These are phyloP conservation scores for Pardosa pseudoannulata DNA, from an alignment of 2,888 invertebrate species.

Conservation along the genomic window DNA sequence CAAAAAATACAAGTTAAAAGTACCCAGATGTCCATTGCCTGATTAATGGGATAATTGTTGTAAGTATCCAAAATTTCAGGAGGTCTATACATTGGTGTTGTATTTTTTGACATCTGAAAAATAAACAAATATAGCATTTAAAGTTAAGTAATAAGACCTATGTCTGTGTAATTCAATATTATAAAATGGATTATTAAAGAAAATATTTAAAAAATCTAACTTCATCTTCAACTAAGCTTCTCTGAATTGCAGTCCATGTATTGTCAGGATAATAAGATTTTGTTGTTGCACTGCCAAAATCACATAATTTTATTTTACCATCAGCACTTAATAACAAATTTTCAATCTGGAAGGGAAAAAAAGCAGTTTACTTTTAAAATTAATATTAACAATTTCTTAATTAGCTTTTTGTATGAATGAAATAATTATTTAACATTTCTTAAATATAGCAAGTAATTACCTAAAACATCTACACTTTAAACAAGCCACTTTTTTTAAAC, in stretches of 20 bases:
- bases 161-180: not conserved
- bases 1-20: no score
- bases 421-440: no score
- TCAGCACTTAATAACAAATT: conserved; percentile 92
- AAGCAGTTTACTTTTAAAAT: no score
- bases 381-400: no score
- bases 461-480: no score
- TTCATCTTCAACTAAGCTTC: conserved; percentile 94
- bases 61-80: conserved; percentile 98
- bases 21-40: conserved; percentile 93
- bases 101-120: conserved; percentile 80
- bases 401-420: no score
- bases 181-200: conserved; percentile 11
- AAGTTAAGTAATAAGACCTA: not conserved
- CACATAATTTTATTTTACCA: conserved; percentile 94
- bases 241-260: conserved; percentile 93
- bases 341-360: conserved; percentile 87
- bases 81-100: conserved; percentile 90
- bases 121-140: not conserved
- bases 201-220: conserved; percentile 79
- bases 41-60: conserved; percentile 94
- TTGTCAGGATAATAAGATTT: conserved; percentile 88
- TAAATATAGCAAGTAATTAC: no score
- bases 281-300: conserved; percentile 96
- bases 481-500: no score